Evolutionary conservation across 1,140 invertebrate genomes (phyloP).

Genomic region (Pantala flavescens): DNA sequence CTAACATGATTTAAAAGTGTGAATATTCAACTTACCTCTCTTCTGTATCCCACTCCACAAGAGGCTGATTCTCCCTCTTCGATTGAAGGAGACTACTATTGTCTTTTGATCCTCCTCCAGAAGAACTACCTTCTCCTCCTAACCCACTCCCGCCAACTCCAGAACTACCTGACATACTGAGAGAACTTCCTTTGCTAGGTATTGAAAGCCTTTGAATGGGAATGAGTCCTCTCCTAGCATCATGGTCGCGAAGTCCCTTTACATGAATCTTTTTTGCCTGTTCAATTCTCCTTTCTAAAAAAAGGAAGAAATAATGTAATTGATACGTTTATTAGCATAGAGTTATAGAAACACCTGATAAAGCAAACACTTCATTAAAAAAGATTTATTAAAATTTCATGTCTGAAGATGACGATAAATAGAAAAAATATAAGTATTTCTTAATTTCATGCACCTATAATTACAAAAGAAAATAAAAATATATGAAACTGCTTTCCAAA

Average conservation of each 20-base stretch:
- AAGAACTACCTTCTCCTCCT: neutral
- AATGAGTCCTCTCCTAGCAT: neutral
- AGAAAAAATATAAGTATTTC: too few species aligned
- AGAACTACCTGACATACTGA: neutral
- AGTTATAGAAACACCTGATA: too few species aligned
- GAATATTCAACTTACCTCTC: neutral
- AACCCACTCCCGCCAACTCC: neutral
- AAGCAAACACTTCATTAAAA: too few species aligned
- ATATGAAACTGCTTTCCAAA: too few species aligned
- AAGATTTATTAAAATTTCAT: too few species aligned
- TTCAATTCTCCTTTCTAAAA: neutral
- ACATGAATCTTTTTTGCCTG: neutral
- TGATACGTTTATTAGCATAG: too few species aligned
- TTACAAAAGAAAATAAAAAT: too few species aligned
- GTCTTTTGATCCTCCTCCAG: neutral
- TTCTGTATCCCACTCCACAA: neutral
- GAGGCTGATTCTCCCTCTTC: slow-evolving; percentile 3
- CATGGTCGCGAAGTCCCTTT: neutral
- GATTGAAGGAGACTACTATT: neutral
- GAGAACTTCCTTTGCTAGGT: neutral
- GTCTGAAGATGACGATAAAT: too few species aligned
- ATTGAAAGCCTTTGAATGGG: neutral
- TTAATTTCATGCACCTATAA: too few species aligned
- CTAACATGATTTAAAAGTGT: too few species aligned
- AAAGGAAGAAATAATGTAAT: neutral